These are phyloP conservation scores for Spermophilus dauricus DNA, from an alignment of 2,113 vertebrate species.

Conservation along the genomic window DNA sequence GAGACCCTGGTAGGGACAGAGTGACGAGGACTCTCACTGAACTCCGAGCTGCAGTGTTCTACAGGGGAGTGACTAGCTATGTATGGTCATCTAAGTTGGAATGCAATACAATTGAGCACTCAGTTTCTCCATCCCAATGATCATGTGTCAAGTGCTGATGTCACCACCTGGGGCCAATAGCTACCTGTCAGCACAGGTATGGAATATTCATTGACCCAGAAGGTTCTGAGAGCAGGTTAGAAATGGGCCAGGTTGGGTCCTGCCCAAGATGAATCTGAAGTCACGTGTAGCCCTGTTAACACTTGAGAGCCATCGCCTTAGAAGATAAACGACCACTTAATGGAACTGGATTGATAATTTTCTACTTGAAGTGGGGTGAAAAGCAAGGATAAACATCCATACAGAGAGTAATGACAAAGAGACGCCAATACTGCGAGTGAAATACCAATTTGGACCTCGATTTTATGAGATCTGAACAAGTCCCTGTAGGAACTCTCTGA, in stretches of 20 bases:
- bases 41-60: neutral
- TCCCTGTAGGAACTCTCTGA: constrained; percentile 15
- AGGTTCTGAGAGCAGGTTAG: neutral
- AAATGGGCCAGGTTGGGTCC: neutral
- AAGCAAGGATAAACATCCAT: constrained; percentile 2
- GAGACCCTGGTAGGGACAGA: neutral
- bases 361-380: neutral
- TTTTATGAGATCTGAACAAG: constrained; percentile 26
- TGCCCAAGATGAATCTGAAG: neutral
- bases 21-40: neutral
- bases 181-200: neutral
- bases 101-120: neutral
- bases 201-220: neutral
- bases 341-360: constrained; percentile 14
- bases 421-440: neutral
- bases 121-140: neutral
- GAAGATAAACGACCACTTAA: neutral
- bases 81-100: neutral
- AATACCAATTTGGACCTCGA: neutral
- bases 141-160: neutral
- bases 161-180: neutral
- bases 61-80: neutral
- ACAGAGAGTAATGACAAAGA: neutral
- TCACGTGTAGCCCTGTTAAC: neutral
- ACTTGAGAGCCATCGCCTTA: neutral